phyloP scores from a whole-genome alignment of 2,797 vertebrate genomes.

The Pterois miles region DNA sequence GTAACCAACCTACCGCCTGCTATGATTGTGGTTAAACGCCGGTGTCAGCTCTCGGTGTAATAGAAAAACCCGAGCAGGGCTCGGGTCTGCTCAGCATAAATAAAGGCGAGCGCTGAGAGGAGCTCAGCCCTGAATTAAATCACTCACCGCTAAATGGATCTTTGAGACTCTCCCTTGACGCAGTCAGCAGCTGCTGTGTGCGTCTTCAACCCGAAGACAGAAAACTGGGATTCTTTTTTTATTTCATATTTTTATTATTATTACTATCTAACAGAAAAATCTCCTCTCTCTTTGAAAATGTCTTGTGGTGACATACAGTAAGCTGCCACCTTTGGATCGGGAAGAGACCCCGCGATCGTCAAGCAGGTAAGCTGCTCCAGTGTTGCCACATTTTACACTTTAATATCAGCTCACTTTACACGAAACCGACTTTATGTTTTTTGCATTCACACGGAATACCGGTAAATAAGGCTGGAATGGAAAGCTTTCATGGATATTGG shows the following conservation, averaged over 20 bases:
- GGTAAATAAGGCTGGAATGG: neutral
- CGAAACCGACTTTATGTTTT: neutral
- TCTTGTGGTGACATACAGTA: slow-evolving; percentile 69
- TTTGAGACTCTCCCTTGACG: slow-evolving; percentile 83
- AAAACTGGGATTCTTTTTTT: slow-evolving; percentile 76
- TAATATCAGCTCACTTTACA: slow-evolving; percentile 26
- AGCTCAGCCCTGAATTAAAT: slow-evolving; percentile 80
- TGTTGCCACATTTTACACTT: slow-evolving; percentile 32
- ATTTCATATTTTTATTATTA: neutral
- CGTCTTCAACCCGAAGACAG: slow-evolving; percentile 57
- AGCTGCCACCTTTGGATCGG: slow-evolving; percentile 66
- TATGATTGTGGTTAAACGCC: slow-evolving; percentile 75
- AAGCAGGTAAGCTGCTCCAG: slow-evolving; percentile 75
- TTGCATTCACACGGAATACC: neutral
- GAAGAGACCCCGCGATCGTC: slow-evolving; percentile 67
- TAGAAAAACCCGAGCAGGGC: slow-evolving; percentile 61
- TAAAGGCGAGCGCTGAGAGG: slow-evolving; percentile 66
- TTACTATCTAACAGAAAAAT: slow-evolving; percentile 35
- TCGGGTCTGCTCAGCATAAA: slow-evolving; percentile 73
- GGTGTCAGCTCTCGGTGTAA: slow-evolving; percentile 73
- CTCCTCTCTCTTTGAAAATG: slow-evolving; percentile 62
- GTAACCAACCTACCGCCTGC: slow-evolving; percentile 41
- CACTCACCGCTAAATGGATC: slow-evolving; percentile 84
- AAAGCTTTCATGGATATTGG: neutral
- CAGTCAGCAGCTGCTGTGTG: slow-evolving; percentile 80